Evolutionary conservation across 2,797 vertebrate species (phyloP), one percentile per base, ranked within the genome.

Genomic region (Phylloscopus collybita): DNA sequence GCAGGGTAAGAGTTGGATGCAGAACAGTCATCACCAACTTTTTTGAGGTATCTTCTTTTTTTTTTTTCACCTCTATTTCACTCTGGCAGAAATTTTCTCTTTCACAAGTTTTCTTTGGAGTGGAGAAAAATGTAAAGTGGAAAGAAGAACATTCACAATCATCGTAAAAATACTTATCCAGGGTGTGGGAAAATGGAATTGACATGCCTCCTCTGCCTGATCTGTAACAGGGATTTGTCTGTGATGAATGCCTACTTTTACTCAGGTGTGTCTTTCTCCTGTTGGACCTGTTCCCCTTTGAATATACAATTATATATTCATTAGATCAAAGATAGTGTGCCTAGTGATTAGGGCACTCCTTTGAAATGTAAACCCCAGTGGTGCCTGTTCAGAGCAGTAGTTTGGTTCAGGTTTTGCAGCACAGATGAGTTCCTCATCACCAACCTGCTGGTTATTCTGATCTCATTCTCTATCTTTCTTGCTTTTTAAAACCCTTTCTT

Each of bases 301-400:
- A 95, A 86, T 91, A 91, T 74, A 34, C 66, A 88, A 92, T 92
- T 93, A 88, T 79, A 75, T 92, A 94, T 94, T 95, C 94, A 95
- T 94, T 93, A 95, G 92, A 95, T 95, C 51, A 82, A 86, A 93
- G 93, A 94, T 88, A 91, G 76, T 53, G 32, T 86, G 73, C 78
- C 49, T 81, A 22, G 83, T 95, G 95, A 95, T 95, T 93, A 94
- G 69, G 62, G 36, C 66, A 60, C 40, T 88, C 73, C 62, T 97
- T 95, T 96, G 94, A 97, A 96, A 96, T 96, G 66, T 75, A 90
- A 96, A 80, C 36, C 80, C 70, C 80, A 70, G 54, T 70, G 82
- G 73, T 90, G 30, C 66, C 66, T 79, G 47, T 66, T 95, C 73
- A 95, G 86, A 92, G 70, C 56, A 84, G 71, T 49, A 64, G 93